Percentiles rank a stretch among this genome's conserved stretches.
Evolutionary conservation across 2,113 vertebrate species (phyloP).

Genomic region (Oryzias woworae): DNA sequence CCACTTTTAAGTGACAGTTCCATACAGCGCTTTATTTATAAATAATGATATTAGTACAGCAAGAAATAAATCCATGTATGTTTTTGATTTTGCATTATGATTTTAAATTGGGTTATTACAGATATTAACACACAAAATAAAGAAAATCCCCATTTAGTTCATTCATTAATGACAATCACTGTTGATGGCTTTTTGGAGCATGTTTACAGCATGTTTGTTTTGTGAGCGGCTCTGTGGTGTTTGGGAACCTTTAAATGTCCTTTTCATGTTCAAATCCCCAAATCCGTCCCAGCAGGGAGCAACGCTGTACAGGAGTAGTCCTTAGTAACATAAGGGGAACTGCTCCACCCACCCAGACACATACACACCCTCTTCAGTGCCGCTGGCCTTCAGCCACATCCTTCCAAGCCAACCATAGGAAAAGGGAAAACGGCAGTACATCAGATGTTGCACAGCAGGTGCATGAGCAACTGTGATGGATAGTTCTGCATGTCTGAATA

Average conservation of each 20-base stretch:
- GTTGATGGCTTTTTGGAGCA: slow-evolving; percentile 31
- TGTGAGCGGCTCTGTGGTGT: background rate
- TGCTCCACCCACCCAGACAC: slow-evolving; percentile 4
- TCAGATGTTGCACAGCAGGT: slow-evolving; percentile 43
- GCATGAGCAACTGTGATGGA: slow-evolving; percentile 30
- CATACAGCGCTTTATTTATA: too few species aligned
- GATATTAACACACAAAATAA: background rate
- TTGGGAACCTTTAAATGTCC: slow-evolving; percentile 25
- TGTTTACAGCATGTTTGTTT: background rate
- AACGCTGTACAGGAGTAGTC: slow-evolving; percentile 21
- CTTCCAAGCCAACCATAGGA: slow-evolving; percentile 49
- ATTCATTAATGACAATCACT: slow-evolving; percentile 36
- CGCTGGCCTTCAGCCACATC: slow-evolving; percentile 45
- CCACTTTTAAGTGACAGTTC: too few species aligned
- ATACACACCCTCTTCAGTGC: slow-evolving; percentile 6
- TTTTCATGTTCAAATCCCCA: slow-evolving; percentile 41
- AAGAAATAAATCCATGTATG: too few species aligned
- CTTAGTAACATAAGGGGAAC: slow-evolving; percentile 14
- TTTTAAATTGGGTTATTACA: slow-evolving; percentile 6
- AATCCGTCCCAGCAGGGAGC: slow-evolving; percentile 42
- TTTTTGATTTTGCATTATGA: background rate
- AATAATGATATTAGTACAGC: too few species aligned
- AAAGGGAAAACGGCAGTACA: slow-evolving; percentile 42
- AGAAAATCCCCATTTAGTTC: slow-evolving; percentile 14
- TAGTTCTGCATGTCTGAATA: slow-evolving; percentile 5